Base-by-base conservation (phyloP, 2,113 vertebrate genomes). In the Antennarius striatus region DNA sequence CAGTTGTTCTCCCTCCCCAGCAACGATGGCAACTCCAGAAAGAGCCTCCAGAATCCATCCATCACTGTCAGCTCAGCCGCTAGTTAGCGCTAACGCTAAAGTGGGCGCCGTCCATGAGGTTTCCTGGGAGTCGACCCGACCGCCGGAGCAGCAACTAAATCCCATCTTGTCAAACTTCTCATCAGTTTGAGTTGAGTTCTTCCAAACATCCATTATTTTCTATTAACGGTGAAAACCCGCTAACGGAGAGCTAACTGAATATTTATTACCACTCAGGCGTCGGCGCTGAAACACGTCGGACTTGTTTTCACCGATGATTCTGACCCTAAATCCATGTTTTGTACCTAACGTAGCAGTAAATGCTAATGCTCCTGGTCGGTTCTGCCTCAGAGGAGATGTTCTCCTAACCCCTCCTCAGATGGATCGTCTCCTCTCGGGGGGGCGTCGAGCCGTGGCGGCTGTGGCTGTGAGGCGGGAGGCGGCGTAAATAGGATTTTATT, bases 51-150 rank as follows among this genome's bases (percentile, higher is more conserved):
- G 30, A 57, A 68, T 66, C 72, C 69, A 83, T 83, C 64, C 32
- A 72, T 79, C 81, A 71, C 16, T 51, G 58, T 84, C 71, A 16
- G 10, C 68, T 72, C 42, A 45, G 47, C 56, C 1, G 30, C 60
- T 28, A 13, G 42, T 70, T 61, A 46, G 43, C 10, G 8, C 40
- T 63, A 59, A 43, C 10, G 50, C 59, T 43, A 47, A 1, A 13
- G 4, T n/a, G 39, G 51, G 15, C 63, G 60, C 45, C 29, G 55
- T 48, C 59, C 48, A 58, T 36, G 70, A 54, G 45, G 53, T 51
- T 36, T 39, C 40, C 29, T 46, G 39, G 51, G 29, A n/a, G 15
- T 50, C 8, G 22, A 22, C 22, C 22, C 22, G 22, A 22, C 22
- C 1, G 2, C 22, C 22, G 2, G 22, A 22, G 22, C 22, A 22